Evolutionary conservation across 2,113 vertebrate species (phyloP), one percentile per base, ranked within the genome.

Genomic region (Orcinus orca): DNA sequence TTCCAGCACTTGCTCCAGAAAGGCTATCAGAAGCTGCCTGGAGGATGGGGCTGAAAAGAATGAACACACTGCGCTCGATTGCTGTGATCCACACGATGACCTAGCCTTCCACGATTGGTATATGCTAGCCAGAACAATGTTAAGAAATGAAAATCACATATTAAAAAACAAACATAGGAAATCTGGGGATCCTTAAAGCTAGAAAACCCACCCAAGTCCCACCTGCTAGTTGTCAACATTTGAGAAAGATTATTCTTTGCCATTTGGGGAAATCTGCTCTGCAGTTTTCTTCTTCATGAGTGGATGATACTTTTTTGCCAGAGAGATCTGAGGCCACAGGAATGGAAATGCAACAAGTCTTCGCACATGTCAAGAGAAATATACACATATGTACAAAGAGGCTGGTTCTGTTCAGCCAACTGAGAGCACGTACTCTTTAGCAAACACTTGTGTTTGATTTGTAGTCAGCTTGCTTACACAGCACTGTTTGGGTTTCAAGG

Each of bases 361-460:
- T 55, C 91, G 71, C 33, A 88, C 80, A 55, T 41, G 71, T 92
- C 95, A 97, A 92, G 90, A 95, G 92, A 93, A 96, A 97, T 83
- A 96, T 6, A 96, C 82, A 97, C 87, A n/a, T 84, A 88, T 74
- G 68, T 71, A 93, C 79, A 93, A 88, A 95, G 94, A 96, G 74
- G 25, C 73, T 76, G 88, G 70, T 93, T 96, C 94, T 71, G 6
- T 65, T 97, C 44, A 87, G 93, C n/a, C 81, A 81, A 73, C 62
- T 81, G 76, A 95, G 86, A 85, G 55, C 65, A 76, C 0, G 2
- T 81, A 91, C 83, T 96, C 96, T 95, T 97, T 23, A 95, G 97
- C 97, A 97, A 96, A 97, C 62, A 93, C 29, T 87, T 76, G 58
- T 97, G 86, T 96, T 97, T 97, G 97, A 96, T 96, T 96, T 97